A percentile compares a stretch with the other conserved stretches of the same genome.
Conservation (phyloP, 2,888 invertebrate species). For the Trissonchulus sp. region DNA sequence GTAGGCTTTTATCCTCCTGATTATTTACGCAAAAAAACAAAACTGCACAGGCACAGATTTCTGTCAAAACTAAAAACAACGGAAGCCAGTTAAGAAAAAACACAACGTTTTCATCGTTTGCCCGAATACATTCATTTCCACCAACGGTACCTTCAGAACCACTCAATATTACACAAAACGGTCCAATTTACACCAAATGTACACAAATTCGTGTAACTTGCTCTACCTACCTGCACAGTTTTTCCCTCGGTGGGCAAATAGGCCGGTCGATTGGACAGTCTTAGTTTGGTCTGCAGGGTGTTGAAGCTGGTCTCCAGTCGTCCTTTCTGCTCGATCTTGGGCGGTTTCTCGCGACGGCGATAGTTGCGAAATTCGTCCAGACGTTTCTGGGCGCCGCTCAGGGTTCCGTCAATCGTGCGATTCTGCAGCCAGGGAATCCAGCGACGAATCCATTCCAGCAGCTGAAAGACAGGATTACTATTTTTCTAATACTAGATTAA, state of each 20-base stretch:
- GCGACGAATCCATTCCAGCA: slow-evolving; percentile 95
- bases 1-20: no score
- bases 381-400: slow-evolving; percentile 92
- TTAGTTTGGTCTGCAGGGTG: slow-evolving; percentile 95
- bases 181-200: no score
- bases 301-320: slow-evolving; percentile 99
- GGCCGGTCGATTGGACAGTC: slow-evolving; percentile 94
- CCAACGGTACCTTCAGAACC: no score
- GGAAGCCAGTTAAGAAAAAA: no score
- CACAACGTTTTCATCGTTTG: no score
- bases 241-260: slow-evolving; percentile 99
- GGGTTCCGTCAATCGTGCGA: slow-evolving; percentile 72
- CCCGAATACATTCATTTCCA: no score
- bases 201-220: no score
- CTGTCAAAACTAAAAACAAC: no score
- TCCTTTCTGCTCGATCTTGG: slow-evolving; percentile 97
- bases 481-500: no score
- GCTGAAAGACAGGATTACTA: slow-evolving; percentile 60
- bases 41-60: no score
- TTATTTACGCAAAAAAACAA: no score
- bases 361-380: slow-evolving; percentile 98
- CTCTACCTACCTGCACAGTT: slow-evolving; percentile 84
- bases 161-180: no score
- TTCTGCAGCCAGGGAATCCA: slow-evolving; percentile 97
- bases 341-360: slow-evolving; percentile 97